Evolutionary conservation across 2,797 vertebrate genomes (phyloP), one percentile per base, ranked within the genome.

Genomic region (Coregonus suidteri): DNA sequence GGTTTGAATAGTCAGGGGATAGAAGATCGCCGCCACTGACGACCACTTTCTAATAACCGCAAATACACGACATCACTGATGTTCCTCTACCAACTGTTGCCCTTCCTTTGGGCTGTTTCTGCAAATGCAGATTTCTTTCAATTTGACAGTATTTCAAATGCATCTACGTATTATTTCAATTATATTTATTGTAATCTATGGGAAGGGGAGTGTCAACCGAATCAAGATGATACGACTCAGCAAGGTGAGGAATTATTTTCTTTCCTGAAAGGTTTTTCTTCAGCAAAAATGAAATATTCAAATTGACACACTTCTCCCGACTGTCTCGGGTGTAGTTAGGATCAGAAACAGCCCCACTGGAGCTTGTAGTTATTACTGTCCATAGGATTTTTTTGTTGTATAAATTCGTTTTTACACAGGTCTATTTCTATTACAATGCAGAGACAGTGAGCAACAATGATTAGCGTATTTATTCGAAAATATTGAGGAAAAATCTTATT

Each of bases 131-230:
- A 95, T 74, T 87, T 94, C 81, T 93, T 95, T 81, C 91, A 91
- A 1, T 87, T 95, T 71, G 94, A 93, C 72, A 93, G 91, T 77
- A 91, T 95, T 62, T 94, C 94, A 31, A 95, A 95, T 80, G 92
- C 90, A 0, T 95, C 95, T 0, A 86, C 88, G 1, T 95, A 95
- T 84, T 95, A 95, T 79, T 95, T 95, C 13, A 95, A 95, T 88
- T 95, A 95, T 54, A 88, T 95, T 74, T 95, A 95, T 83, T 95
- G 95, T 72, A 95, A 94, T 72, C 90, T 95, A 31, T 95, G 94
- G 94, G 95, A 95, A 83, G 94, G 94, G 16, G 94, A 95, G 54
- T 95, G 95, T 83, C 94, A 95, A 77, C 93, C 94, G 4, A 89
- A 94, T 79, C 95, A 95, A 37, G 95, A 95, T 65, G 94, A 95